Conservation (phyloP, 2,113 vertebrate species). For the Mungos mungo region DNA sequence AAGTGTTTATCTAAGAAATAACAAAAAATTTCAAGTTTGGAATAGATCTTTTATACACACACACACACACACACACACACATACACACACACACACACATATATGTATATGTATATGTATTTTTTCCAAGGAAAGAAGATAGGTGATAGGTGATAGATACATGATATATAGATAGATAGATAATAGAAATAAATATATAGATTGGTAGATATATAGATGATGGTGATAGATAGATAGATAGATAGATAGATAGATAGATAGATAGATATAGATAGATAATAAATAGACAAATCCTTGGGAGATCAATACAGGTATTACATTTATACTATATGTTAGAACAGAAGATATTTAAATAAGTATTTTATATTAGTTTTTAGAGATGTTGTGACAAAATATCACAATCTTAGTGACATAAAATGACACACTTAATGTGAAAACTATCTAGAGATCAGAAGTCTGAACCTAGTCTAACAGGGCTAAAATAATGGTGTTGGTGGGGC, state of each 20-base stretch:
- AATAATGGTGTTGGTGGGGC: not conserved
- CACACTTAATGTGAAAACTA: not conserved
- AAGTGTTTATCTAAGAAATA: not conserved
- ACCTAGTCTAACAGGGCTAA: not conserved
- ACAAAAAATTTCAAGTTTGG: not conserved
- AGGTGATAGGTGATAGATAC: not conserved
- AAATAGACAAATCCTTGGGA: too few relatives aligned
- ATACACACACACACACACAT: too few relatives aligned
- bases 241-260: not conserved
- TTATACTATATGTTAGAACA: not conserved
- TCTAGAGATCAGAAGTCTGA: not conserved
- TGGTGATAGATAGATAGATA: not conserved
- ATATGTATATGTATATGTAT: not conserved
- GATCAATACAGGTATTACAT: not conserved
- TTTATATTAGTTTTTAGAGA: not conserved
- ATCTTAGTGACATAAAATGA: not conserved
- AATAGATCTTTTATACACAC: not conserved
- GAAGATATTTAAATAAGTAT: not conserved
- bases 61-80: too few relatives aligned
- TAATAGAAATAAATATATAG: not conserved
- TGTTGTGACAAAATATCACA: not conserved
- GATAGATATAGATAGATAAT: not conserved
- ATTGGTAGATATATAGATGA: too few relatives aligned
- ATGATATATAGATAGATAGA: not conserved
- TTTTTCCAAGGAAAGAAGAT: not conserved